Evolutionary conservation across 1,140 invertebrate genomes (phyloP).

Genomic region (Brachionus paranguensis): DNA sequence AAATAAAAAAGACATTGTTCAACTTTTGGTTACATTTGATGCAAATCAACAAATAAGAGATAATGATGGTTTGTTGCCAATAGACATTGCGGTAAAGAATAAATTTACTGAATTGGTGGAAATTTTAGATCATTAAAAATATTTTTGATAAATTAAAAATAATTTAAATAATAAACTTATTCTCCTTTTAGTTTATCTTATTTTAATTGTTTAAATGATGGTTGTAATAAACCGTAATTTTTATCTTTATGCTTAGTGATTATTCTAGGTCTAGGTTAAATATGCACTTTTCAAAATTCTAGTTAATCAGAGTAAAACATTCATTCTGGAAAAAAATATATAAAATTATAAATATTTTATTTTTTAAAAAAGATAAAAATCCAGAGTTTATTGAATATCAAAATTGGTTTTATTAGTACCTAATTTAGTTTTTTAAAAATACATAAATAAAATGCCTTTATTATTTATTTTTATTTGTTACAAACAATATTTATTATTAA

Average conservation of each 20-base stretch:
- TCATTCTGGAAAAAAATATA: too few relatives aligned
- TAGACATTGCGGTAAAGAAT: neutral
- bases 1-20: conserved; percentile 3
- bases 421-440: too few relatives aligned
- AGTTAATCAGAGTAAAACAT: neutral
- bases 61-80: neutral
- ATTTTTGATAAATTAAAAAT: neutral
- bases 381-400: too few relatives aligned
- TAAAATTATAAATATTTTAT: too few relatives aligned
- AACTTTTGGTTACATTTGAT: neutral
- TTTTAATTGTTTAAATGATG: neutral
- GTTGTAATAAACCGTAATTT: neutral
- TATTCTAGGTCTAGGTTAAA: neutral
- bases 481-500: too few relatives aligned
- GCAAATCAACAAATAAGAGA: neutral
- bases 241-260: neutral
- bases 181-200: neutral
- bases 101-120: neutral
- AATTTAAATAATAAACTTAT: neutral
- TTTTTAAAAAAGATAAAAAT: too few relatives aligned
- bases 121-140: neutral
- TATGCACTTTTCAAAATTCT: neutral
- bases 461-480: too few relatives aligned
- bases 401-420: too few relatives aligned
- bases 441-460: too few relatives aligned